Evolutionary conservation across 2,888 invertebrate species (phyloP).

Genomic region (Coenonympha arcania): DNA sequence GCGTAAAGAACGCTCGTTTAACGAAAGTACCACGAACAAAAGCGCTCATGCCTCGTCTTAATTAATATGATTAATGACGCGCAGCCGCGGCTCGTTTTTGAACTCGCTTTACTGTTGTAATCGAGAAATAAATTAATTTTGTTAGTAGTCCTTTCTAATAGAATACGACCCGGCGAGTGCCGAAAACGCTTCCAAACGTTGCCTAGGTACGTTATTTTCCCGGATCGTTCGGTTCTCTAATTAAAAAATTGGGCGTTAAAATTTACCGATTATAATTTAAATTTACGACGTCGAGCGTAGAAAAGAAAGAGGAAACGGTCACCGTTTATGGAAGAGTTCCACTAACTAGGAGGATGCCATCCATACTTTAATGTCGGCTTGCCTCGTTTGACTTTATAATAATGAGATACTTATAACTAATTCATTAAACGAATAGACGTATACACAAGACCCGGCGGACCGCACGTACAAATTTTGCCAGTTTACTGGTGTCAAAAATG

Average conservation of each 20-base stretch:
- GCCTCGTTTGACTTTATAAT: slow-evolving; percentile 21
- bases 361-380: slow-evolving; percentile 35
- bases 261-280: slow-evolving; percentile 66
- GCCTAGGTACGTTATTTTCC: slow-evolving; percentile 45
- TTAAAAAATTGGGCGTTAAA: slow-evolving; percentile 67
- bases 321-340: slow-evolving; percentile 47
- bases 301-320: slow-evolving; percentile 55
- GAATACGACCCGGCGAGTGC: slow-evolving; percentile 50
- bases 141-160: slow-evolving; percentile 70
- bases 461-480: too few species aligned
- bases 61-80: slow-evolving; percentile 72
- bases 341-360: slow-evolving; percentile 52
- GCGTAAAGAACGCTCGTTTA: slow-evolving; percentile 48
- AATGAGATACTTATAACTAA: slow-evolving; percentile 24
- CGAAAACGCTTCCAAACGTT: slow-evolving; percentile 44
- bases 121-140: slow-evolving; percentile 73
- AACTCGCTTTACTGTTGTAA: slow-evolving; percentile 66
- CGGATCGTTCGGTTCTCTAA: slow-evolving; percentile 61
- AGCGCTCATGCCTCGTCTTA: slow-evolving; percentile 67
- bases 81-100: slow-evolving; percentile 61
- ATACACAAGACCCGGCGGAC: too few species aligned
- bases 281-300: slow-evolving; percentile 59
- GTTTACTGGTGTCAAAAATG: too few species aligned
- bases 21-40: slow-evolving; percentile 63
- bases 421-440: too few species aligned